Percentiles rank a stretch among this genome's conserved stretches.
phyloP scores from a whole-genome alignment of 1,140 invertebrate species.

The Eueides isabella region DNA sequence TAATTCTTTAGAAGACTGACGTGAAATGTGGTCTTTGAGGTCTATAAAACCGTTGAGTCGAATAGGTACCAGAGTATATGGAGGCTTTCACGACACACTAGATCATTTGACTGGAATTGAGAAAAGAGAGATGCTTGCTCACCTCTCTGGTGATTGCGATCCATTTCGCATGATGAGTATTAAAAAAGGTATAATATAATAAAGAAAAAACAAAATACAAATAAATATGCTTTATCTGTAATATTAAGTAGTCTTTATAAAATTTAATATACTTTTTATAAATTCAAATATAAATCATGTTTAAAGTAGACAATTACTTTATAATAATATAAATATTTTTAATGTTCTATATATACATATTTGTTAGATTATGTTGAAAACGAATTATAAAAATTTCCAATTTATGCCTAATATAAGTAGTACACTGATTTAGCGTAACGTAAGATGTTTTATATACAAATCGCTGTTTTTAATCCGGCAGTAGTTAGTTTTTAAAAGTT shows the following conservation, averaged over 20 bases:
- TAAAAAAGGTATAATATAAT: slow-evolving; percentile 55
- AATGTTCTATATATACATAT: no score
- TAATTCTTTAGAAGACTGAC: not conserved
- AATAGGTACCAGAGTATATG: slow-evolving; percentile 43
- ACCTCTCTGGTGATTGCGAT: slow-evolving; percentile 69
- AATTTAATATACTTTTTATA: no score
- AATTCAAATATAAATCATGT: no score
- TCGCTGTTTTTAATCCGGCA: not conserved
- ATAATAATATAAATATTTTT: no score
- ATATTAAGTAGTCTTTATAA: no score
- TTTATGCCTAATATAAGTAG: no score
- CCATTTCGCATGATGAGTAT: slow-evolving; percentile 65
- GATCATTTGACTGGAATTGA: slow-evolving; percentile 68
- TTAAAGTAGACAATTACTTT: no score
- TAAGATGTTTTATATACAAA: no score
- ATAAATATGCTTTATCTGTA: no score
- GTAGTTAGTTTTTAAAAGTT: not conserved
- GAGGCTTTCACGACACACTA: slow-evolving; percentile 57
- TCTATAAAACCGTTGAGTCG: slow-evolving; percentile 33
- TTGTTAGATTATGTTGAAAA: no score
- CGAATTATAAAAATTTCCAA: no score
- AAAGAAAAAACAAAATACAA: not conserved
- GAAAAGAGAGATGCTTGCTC: slow-evolving; percentile 65
- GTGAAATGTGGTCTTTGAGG: slow-evolving; percentile 45
- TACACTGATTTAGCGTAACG: no score